These are phyloP conservation scores for Coilia nasus DNA, from an alignment of 2,797 vertebrate genomes.

Conservation along the genomic window DNA sequence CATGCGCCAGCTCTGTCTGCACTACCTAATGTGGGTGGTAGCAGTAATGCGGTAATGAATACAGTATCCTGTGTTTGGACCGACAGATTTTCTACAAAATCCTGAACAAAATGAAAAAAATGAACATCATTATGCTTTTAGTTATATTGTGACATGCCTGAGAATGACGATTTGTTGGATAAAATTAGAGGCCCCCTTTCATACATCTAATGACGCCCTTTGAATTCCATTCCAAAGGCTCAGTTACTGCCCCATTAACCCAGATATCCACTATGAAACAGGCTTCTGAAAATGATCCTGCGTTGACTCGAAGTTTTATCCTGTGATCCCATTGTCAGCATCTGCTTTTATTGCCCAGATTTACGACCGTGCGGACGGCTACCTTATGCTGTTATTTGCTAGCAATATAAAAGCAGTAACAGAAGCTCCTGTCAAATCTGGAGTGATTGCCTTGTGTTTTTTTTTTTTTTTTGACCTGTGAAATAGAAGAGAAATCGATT, in stretches of 20 bases:
- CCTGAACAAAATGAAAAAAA: neutral
- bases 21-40: neutral
- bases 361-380: neutral
- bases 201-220: neutral
- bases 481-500: neutral
- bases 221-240: neutral
- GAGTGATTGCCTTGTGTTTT: neutral
- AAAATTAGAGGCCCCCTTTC: neutral
- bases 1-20: neutral
- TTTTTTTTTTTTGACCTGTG: neutral
- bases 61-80: neutral
- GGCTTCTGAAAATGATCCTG: neutral
- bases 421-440: neutral
- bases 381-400: neutral
- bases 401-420: neutral
- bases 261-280: neutral
- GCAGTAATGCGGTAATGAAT: neutral
- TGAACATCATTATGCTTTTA: neutral
- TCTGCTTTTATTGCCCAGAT: neutral
- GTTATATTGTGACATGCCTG: neutral
- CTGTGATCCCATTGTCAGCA: neutral
- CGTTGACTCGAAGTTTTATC: neutral
- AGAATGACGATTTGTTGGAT: neutral
- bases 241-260: neutral
- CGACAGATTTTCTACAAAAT: neutral